Percentiles rank a stretch among this genome's conserved stretches.
Evolutionary conservation across 2,113 vertebrate species (phyloP).

Genomic region (Ancistrus triradiatus): DNA sequence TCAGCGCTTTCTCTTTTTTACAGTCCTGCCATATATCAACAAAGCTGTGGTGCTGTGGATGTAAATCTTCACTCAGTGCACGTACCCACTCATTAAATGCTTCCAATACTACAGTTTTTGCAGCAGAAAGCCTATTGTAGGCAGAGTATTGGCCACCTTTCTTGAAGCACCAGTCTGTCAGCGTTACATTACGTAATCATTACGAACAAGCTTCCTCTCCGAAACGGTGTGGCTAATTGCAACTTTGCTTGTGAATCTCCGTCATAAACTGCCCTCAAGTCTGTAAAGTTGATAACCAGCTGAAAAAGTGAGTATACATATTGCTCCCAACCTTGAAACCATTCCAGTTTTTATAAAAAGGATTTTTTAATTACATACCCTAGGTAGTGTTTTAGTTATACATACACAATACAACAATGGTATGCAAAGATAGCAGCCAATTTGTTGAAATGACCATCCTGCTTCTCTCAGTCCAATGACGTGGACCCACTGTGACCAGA

Average conservation of each 20-base stretch:
- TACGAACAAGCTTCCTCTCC: background rate
- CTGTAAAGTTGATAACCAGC: background rate
- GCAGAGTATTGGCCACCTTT: too few relatives aligned
- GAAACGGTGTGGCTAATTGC: conserved; percentile 6
- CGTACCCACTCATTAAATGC: conserved; percentile 9
- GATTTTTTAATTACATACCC: too few relatives aligned
- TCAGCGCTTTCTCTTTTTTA: background rate
- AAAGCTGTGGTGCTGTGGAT: background rate
- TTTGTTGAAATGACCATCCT: too few relatives aligned
- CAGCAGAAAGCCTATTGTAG: background rate
- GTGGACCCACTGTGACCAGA: too few relatives aligned
- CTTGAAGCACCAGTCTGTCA: too few relatives aligned
- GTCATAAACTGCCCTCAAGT: conserved; percentile 1
- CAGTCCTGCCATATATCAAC: background rate
- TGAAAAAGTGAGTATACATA: background rate
- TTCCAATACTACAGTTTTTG: background rate
- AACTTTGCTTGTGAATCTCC: background rate
- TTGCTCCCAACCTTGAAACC: background rate
- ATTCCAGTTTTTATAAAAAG: background rate
- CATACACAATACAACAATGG: too few relatives aligned
- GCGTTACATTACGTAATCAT: too few relatives aligned
- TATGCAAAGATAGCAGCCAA: too few relatives aligned
- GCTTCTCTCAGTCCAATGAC: too few relatives aligned
- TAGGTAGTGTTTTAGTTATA: too few relatives aligned
- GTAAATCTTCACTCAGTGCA: too few relatives aligned